Base-by-base conservation (phyloP, 2,888 invertebrate species). In the Chirona hameri region DNA sequence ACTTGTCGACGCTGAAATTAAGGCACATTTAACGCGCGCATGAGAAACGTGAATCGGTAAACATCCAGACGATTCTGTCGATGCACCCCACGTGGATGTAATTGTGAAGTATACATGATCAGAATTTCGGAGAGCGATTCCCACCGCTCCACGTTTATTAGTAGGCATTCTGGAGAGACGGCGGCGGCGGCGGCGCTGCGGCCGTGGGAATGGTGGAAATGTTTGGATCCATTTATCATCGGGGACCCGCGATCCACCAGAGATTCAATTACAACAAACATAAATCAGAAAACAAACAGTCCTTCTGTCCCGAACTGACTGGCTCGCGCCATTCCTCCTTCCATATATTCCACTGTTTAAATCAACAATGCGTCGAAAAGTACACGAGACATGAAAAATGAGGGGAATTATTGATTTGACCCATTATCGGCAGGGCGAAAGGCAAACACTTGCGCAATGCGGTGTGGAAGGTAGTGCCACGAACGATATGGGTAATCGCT, bases 201-300 rank as follows among this genome's bases (percentile, higher is more conserved):
- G 65, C 10, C 76, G 76, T 76, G 76, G 76, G 76, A 76, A 76
- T 9, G 10, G 14, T 46, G 18, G 24, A 24, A 24, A 46, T 46
- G 14, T 46, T 39, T 18, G 0, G 46, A 9, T 24, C 46, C 76
- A 76, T 76, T 76, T 24, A 76, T 76, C 76, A 76, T 24, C 24
- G 3, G 2, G 46, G 46, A 7, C 76, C 18, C 1, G 39, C 31
- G 46, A 15, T 14, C 46, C 7, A 9, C 10, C 24, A 10, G 39
- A 10, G 18, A 76, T 76, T 76, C 76, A 76, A 76, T 76, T 46
- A 76, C 46, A 46, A 24, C 76, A 2, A 21, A 76, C 39, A 76
- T 46, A 76, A 76, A 76, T 76, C 76, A 76, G 76, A 76, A 76
- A 76, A 76, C 76, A 76, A 76, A 76, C 76, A 39, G 21, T 46